Base-by-base conservation (phyloP, 37 sponge, comb jelly and placozoan species). In the Geodia barretti region DNA sequence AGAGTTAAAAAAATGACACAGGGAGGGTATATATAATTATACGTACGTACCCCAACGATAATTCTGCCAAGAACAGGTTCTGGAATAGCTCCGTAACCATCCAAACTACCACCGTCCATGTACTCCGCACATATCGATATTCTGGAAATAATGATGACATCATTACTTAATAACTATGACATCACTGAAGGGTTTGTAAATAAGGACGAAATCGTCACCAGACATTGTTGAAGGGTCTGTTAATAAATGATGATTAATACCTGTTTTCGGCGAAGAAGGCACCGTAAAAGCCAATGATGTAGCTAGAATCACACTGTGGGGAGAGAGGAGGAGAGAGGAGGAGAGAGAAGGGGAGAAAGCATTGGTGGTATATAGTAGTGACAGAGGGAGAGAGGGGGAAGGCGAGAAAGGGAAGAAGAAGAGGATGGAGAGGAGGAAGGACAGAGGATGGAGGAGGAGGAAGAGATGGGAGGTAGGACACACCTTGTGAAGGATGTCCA, bases 211-310 rank as follows among this genome's bases (percentile, higher is more conserved):
- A n/a, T n/a, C n/a, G n/a, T n/a, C 8, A 66, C 14, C 54, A 47
- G 33, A 66, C 33, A 66, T 17, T 8, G 19, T 66, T 7, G 30
- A 30, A 8, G 33, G 8, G 30, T 66, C 33, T 21, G 58, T 64
- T 31, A 78, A 78, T 39, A 78, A 35, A 38, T 36, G 3, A 65
- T 23, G n/a, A 71, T 33, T n/a, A 37, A 31, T 20, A 80, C 79
- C 89, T 88, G 73, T 88, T 88, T 79, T 95, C 95, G 40, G 74
- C 63, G 71, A 95, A 95, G 77, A 95, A 91, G 20, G 94, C 89
- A 31, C 97, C 97, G 87, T 90, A 93, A 72, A 96, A 96, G 1
- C 89, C 89, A 70, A 96, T 96, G 32, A 96, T 85, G 76, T 91
- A 96, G 20, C 64, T 64, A 4, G 94, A 93, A 35, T 96, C 88